Conservation (phyloP, 2,888 invertebrate genomes). For the Aphidoletes aphidimyza region DNA sequence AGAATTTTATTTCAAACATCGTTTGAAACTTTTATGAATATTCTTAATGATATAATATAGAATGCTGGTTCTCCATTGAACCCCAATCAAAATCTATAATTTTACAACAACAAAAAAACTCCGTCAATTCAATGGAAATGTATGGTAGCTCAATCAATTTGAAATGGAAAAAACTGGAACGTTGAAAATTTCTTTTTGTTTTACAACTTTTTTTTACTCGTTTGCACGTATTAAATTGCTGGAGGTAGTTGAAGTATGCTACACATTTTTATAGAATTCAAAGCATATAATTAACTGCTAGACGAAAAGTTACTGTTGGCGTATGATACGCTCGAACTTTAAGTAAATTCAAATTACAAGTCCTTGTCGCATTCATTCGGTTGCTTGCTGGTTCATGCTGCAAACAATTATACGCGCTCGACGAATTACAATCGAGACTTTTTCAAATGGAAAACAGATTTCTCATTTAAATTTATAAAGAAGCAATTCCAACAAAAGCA, state of each 20-base stretch:
- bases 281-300: conserved; percentile 21
- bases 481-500: neutral
- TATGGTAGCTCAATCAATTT: no score
- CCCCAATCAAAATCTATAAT: neutral
- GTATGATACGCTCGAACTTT: conserved; percentile 24
- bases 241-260: neutral
- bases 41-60: no score
- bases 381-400: neutral
- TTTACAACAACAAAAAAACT: no score
- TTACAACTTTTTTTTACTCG: neutral
- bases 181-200: neutral
- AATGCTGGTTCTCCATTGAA: no score
- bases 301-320: conserved; percentile 12
- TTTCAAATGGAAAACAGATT: conserved; percentile 6
- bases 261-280: neutral
- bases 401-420: neutral
- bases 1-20: no score
- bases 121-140: no score
- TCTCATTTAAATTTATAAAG: conserved; percentile 2
- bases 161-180: neutral
- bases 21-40: no score
- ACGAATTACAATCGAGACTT: conserved; percentile 4
- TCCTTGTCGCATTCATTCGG: neutral
- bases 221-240: neutral
- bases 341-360: conserved; percentile 22